Evolutionary conservation across 2,113 vertebrate species (phyloP).

Genomic region (Andinoacara biseriatus): DNA sequence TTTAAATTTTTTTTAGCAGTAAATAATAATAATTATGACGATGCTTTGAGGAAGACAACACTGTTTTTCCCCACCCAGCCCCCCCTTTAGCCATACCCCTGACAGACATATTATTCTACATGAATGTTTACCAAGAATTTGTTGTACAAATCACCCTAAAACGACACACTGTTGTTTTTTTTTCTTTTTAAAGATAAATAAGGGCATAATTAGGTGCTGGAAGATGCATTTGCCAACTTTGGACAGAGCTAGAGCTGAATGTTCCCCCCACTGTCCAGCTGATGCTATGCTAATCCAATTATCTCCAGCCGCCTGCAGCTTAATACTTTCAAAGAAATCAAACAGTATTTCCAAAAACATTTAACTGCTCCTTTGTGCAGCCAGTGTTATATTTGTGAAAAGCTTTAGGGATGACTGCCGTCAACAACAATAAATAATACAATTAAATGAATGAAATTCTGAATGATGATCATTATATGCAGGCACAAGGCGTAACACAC

Average conservation of each 20-base stretch:
- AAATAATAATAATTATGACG: background rate
- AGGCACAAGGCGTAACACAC: background rate
- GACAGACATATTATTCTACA: background rate
- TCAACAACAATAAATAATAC: background rate
- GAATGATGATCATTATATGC: background rate
- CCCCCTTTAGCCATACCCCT: background rate
- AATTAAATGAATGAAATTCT: slow-evolving; percentile 6
- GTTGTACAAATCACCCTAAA: background rate
- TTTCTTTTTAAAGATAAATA: background rate
- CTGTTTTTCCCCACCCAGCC: background rate
- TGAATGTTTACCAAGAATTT: background rate
- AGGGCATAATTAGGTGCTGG: background rate
- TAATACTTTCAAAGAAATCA: slow-evolving; percentile 1
- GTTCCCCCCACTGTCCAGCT: background rate
- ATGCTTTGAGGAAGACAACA: background rate
- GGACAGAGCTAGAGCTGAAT: background rate
- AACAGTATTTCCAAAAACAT: slow-evolving; percentile 2
- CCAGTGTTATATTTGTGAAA: background rate
- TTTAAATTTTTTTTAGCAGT: too few species aligned
- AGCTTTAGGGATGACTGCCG: background rate
- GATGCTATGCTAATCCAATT: slow-evolving; percentile 8
- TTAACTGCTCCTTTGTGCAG: background rate
- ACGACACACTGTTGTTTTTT: background rate
- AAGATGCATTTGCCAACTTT: background rate
- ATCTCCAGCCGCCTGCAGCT: background rate